Base-by-base conservation (phyloP, 2,888 invertebrate species). In the Leptinotarsa rubiginosa region DNA sequence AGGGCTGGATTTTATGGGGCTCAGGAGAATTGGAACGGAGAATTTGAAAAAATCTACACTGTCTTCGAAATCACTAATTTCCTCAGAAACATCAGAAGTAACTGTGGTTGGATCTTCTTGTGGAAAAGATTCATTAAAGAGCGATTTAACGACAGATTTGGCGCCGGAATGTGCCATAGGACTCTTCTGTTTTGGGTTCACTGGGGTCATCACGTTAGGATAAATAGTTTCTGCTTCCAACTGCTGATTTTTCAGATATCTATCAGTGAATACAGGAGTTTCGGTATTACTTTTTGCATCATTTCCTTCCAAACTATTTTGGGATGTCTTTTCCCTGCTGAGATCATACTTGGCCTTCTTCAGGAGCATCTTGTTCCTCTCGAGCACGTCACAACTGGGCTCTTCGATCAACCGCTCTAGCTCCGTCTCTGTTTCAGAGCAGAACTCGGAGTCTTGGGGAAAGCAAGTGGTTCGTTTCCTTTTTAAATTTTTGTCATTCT, bases 401-500 rank as follows among this genome's bases (percentile, higher is more conserved):
- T 67, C 74, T 67, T 68, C 68, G 69, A 80, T 79, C 25, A 80
- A 67, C 20, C 75, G 62, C 70, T 81, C 80, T 12, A 80, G 64
- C 65, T 81, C 82, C 5, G 77, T 70, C 56, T 81, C 82, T 0
- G 79, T 81, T 74, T 78, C 81, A 3, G 82, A 81, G 65, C 49
- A 18, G 69, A 79, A 79, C 25, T 79, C 79, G 20, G 75, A 79
- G 47, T 59, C 67, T 50, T 16, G 62, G 4, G 18, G 18, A 25
- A 50, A 47, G 50, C 49, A 3, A 22, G 66, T 31, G 4, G 52
- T 20, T 66, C 64, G 70, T 47, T 72, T 77, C 20, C 65, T 69
- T 49, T 62, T 74, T 25, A 20, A 65, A 18, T 56, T 72, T n/a
- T 69, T 69, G 69, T 31, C 66, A 66, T 20, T 62, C 59, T 71